Base-by-base conservation (phyloP, 2,888 invertebrate species). In the Epinotia demarniana region DNA sequence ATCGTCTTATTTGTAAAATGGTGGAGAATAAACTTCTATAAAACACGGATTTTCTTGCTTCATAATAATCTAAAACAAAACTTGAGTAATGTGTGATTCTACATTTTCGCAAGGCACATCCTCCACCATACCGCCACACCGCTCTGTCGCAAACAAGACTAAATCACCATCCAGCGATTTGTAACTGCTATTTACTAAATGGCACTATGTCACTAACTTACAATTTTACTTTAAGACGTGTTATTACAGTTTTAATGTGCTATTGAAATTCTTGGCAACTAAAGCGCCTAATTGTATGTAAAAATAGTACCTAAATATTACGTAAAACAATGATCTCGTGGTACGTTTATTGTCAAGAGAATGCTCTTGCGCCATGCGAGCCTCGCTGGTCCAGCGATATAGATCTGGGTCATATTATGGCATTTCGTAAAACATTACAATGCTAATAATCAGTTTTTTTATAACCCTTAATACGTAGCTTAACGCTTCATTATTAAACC, bases 341-440 rank as follows among this genome's bases (percentile, higher is more conserved):
- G 81, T 82, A 83, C 84, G 82, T 87, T 84, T 88, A 90, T 89
- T 91, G 92, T 92, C 90, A 89, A 87, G 88, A 87, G 84, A 85
- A 87, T 46, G 18, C 18, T 39, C 33, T 75, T 75, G 43, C 75
- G 75, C 66, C 71, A 75, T 8, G 39, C 49, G 64, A 49, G 81
- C 80, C 85, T 85, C 84, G 81, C 85, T 85, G 84, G 84, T 85
- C 84, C 86, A 77, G 82, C 64, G 80, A 87, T 87, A 84, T 84
- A 82, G 84, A 92, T 91, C 90, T 92, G 85, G 92, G 91, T 89
- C 92, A 84, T 81, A 84, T 83, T 89, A 89, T 90, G 86, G 87
- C 85, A 89, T 92, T 92, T 92, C 89, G 90, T 88, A 92, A 92
- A 89, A 84, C 85, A 83, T 83, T 82, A 84, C 85, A 84, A 84